phyloP scores from a whole-genome alignment of 2,888 invertebrate genomes.

The Eilema caniola region DNA sequence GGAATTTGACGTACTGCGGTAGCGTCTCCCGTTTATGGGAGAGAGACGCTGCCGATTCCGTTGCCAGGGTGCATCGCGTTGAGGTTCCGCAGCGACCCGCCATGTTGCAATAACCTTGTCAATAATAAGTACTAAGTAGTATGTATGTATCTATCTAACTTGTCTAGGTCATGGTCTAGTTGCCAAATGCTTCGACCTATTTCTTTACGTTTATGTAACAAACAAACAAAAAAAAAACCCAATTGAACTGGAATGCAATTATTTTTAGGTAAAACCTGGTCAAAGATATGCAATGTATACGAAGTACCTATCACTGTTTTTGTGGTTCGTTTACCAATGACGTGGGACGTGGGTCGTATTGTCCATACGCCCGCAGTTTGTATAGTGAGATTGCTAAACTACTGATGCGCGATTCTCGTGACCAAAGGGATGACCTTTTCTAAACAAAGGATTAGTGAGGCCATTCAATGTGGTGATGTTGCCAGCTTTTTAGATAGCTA shows the following conservation, averaged over 20 bases:
- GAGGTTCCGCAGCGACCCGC: too few relatives aligned
- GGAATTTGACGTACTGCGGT: too few relatives aligned
- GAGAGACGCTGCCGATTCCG: too few relatives aligned
- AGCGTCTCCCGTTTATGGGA: too few relatives aligned
- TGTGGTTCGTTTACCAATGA: neutral
- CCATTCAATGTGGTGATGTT: neutral
- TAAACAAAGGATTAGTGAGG: constrained; percentile 5
- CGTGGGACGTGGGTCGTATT: neutral
- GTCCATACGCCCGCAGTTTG: neutral
- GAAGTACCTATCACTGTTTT: neutral
- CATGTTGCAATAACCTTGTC: too few relatives aligned
- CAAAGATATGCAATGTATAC: neutral
- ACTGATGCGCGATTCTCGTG: constrained; percentile 4
- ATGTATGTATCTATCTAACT: too few relatives aligned
- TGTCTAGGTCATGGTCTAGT: too few relatives aligned
- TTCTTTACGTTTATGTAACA: too few relatives aligned
- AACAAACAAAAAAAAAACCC: too few relatives aligned
- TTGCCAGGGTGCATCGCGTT: too few relatives aligned
- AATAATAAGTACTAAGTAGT: too few relatives aligned
- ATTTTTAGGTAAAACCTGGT: neutral
- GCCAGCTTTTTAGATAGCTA: neutral
- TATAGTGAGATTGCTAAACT: constrained; percentile 2
- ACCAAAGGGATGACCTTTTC: constrained; percentile 4
- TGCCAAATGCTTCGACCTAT: too few relatives aligned
- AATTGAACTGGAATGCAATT: neutral